Evolutionary conservation across 2,113 vertebrate genomes (phyloP), one percentile per base, ranked within the genome.

Genomic region (Verasper variegatus): DNA sequence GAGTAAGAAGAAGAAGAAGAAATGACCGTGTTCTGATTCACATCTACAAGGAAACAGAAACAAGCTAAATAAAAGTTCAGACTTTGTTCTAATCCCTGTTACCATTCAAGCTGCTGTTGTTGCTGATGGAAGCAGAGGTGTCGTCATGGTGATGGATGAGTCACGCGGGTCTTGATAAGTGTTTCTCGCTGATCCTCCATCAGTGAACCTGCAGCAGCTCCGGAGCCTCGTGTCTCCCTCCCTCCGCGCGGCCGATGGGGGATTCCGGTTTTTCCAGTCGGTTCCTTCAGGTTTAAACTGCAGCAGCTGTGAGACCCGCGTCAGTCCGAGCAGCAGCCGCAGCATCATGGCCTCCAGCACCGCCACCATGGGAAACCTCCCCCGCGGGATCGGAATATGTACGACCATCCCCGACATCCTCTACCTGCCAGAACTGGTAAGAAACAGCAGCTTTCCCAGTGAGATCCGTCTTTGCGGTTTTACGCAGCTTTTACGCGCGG

Each of bases 341-440:
- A 72, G 14, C 27, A 71, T 1, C 23, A 23, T 94, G 94, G 90
- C 91, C 21, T 86, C 92, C 37, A 84, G 84, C 68, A 90, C 89
- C 0, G 80, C 62, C 4, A 89, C 81, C 26, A 77, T 86, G 91
- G 86, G 73, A 1, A 86, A 74, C 71, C 83, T 95, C 2, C 94
- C 94, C 56, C 90, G 82, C 10, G 93, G 94, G 31, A 0, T 67
- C 2, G 60, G 84, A 0, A 87, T 95, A 15, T 95, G 91, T 20
- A 65, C 71, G 1, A 93, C 91, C 31, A 73, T 92, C 17, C 94
- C 94, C 0, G 94, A 95, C 77, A 84, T 95, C 57, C 78, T 95
- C 11, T 95, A 93, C 74, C 47, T 95, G 8, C 94, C 93, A 0
- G 94, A 95, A 24, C 91, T 95, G 74, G 94, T 95, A 55, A 93